These are phyloP conservation scores for Bombus vancouverensis DNA, from an alignment of 1,140 invertebrate genomes.

Conservation along the genomic window DNA sequence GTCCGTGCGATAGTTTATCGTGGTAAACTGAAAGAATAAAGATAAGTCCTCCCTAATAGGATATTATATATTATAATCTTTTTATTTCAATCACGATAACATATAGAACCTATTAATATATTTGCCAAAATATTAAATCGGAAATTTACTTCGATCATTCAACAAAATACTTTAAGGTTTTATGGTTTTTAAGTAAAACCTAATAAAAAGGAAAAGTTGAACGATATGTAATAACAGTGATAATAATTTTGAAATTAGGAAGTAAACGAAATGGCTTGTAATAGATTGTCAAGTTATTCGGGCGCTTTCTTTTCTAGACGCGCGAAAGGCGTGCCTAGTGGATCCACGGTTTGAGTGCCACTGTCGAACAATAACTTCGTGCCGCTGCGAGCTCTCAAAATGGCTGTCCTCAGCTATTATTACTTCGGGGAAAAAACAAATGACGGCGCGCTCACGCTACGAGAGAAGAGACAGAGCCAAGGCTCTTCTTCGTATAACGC, in stretches of 20 bases:
- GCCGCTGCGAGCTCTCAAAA: slow-evolving; percentile 81
- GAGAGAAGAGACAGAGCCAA: slow-evolving; percentile 66
- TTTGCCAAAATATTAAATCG: neutral
- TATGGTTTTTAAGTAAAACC: neutral
- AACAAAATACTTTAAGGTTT: no score
- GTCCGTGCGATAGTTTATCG: neutral
- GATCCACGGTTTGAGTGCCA: slow-evolving; percentile 66
- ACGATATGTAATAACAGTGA: neutral
- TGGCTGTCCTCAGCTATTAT: slow-evolving; percentile 82
- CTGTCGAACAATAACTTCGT: slow-evolving; percentile 82
- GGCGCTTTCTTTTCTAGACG: neutral
- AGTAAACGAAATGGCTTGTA: neutral
- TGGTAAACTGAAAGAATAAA: neutral
- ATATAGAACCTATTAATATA: neutral
- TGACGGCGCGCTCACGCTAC: slow-evolving; percentile 72
- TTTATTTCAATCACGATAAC: neutral
- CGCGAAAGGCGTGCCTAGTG: slow-evolving; percentile 12
- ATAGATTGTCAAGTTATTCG: neutral
- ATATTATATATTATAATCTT: neutral
- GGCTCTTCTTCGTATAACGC: slow-evolving; percentile 65
- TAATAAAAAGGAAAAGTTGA: neutral
- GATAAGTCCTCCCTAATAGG: neutral
- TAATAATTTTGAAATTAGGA: neutral
- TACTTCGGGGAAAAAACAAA: slow-evolving; percentile 79
- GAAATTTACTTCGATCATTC: neutral